phyloP scores from a whole-genome alignment of 2,113 vertebrate species.

The cat (Felis catus) region F.catus_Fca126_mat1.0 CM031416.1:77827001-77827500 shows the following conservation, averaged over 20 bases:
- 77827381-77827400: not conserved
- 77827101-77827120: not conserved
- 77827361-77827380: not conserved
- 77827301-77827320: conserved; percentile 2
- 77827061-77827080: not conserved
- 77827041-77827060: not conserved
- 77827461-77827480: not conserved
- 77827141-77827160: not conserved
- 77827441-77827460: not conserved
- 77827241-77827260: not conserved
- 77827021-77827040: not conserved
- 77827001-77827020: not conserved
- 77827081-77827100: not conserved
- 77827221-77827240: not conserved
- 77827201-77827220: not conserved
- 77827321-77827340: not conserved
- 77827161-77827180: not conserved
- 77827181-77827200: not conserved
- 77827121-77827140: not conserved
- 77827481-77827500: not conserved
- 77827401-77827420: not conserved
- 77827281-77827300: not conserved
- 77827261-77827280: not conserved
- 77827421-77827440: not conserved
- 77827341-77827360: not conserved